A percentile compares a stretch with the other conserved stretches of the same genome.
Conservation (phyloP, 92 coral and sea anemone genomes). For the Montipora capitata region DNA sequence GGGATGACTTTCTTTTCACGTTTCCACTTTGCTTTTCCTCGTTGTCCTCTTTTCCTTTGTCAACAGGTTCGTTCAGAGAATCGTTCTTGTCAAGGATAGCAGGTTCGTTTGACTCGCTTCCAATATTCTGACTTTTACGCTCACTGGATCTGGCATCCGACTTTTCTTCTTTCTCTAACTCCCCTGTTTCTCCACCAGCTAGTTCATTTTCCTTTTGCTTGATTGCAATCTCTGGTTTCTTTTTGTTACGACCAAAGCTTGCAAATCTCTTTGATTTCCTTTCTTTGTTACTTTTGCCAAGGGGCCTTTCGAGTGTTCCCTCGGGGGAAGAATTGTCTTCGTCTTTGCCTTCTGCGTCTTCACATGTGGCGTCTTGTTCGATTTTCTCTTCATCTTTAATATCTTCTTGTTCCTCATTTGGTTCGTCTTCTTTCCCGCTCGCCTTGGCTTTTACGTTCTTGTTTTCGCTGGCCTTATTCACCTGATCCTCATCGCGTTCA, state of each 20-base stretch:
- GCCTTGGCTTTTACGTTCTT: neutral
- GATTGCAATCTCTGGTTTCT: constrained; percentile 10
- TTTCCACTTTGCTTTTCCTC: neutral
- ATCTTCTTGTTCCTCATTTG: neutral
- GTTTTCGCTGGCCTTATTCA: neutral
- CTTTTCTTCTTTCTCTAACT: neutral
- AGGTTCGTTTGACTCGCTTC: neutral
- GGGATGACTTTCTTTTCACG: constrained; percentile 7
- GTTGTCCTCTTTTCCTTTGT: neutral
- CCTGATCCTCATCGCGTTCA: neutral
- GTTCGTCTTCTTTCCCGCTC: neutral
- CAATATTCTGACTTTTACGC: neutral
- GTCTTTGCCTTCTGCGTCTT: constrained; percentile 5
- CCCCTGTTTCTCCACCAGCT: constrained; percentile 12
- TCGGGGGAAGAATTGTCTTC: constrained; percentile 14
- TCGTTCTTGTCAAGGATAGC: neutral
- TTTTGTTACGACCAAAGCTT: constrained; percentile 47
- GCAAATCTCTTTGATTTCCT: constrained; percentile 41
- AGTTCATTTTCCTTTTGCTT: neutral
- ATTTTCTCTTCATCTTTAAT: neutral
- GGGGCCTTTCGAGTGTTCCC: constrained; percentile 27
- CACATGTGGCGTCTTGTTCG: constrained; percentile 3
- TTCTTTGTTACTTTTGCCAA: constrained; percentile 32
- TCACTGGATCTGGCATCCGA: neutral
- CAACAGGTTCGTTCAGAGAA: neutral